Base-by-base conservation (phyloP, 35 echinoderm and acorn worm genomes). In the Hemicentrotus pulcherrimus region DNA sequence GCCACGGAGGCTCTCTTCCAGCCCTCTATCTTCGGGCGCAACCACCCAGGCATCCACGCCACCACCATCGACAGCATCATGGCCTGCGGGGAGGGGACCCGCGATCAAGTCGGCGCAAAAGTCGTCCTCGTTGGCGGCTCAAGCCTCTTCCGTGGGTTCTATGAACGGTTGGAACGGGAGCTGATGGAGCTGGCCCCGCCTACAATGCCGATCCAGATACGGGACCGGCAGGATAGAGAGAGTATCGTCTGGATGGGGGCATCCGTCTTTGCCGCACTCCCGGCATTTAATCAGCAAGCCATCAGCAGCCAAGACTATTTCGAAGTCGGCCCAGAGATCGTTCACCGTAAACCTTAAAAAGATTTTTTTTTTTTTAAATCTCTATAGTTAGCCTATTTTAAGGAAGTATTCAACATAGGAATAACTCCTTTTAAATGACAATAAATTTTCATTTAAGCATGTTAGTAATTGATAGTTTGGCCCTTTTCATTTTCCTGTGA, bases 241-340 rank as follows among this genome's bases (percentile, higher is more conserved):
- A 95, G 94, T 71, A 95, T 95, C 60, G 95, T 96, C 46, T 97
- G 97, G 97, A 90, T 95, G 32, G 97, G 97, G 41, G 97, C 95
- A 12, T 97, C 97, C 86, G 93, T 95, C 78, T 71, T 97, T 31
- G 97, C 97, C 18, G 95, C 95, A 19, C 46, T 91, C 7, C 95
- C 95, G 0, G 94, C 91, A 47, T 97, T 97, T 94, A 95, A 97
- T 88, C 95, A 97, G 90, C 96, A 95, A 88, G 96, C 95, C 94
- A 97, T 97, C 89, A 96, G 95, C 47, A 97, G 94, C 47, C 95
- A 97, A 35, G 97, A 97, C 55, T 97, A 97, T 13, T 88, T 95
- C 48, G 97, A 97, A 31, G 45, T 88, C n/a, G 97, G 97, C 10
- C 95, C 97, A 88, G 28, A 58, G 24, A 96, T 97, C 48, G 95